Base-by-base conservation (phyloP, 2,797 vertebrate genomes). In the Rhynchonycteris naso region DNA sequence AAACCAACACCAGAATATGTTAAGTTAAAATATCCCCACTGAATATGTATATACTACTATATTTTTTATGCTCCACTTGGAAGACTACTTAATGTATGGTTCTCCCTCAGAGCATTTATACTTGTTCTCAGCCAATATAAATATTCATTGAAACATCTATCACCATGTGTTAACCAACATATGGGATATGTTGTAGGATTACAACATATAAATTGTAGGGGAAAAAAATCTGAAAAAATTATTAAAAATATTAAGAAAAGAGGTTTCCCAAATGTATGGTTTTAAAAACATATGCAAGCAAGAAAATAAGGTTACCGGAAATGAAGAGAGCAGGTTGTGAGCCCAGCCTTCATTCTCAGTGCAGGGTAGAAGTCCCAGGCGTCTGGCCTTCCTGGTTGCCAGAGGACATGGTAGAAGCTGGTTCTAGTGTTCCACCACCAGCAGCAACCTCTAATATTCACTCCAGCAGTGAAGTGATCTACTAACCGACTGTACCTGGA, bases 231-330 rank as follows among this genome's bases (percentile, higher is more conserved):
- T 87, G 50, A 50, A 82, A 79, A 74, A 72, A 38, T 52, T 90
- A 78, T 52, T 19, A 84, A 50, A 56, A 90, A 16, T 78, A 83
- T 21, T 78, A 76, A 72, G 30, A 78, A 90, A 95, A 87, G 50
- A 95, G 74, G 66, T 66, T 28, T 72, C 83, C 50, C 35, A 83
- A 93, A 35, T 18, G 1, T 19, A 85, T 1, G 4, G 30, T 26
- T 69, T 65, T 10, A 75, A 79, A 85, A 38, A 69, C 22, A 43
- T 4, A 90, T 35, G 30, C 43, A 21, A 90, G 63, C 38, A 58
- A 92, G 61, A 47, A 35, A 72, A 18, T 38, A 65, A 91, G 19
- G 72, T 96, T 83, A 97, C 97, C 97, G 93, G 96, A 22, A 50
- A 63, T 84, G 69, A 69, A 83, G 80, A 75, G 19, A 59, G 21